These are phyloP conservation scores for Xyrauchen texanus DNA, from an alignment of 2,113 vertebrate genomes.

Conservation along the genomic window DNA sequence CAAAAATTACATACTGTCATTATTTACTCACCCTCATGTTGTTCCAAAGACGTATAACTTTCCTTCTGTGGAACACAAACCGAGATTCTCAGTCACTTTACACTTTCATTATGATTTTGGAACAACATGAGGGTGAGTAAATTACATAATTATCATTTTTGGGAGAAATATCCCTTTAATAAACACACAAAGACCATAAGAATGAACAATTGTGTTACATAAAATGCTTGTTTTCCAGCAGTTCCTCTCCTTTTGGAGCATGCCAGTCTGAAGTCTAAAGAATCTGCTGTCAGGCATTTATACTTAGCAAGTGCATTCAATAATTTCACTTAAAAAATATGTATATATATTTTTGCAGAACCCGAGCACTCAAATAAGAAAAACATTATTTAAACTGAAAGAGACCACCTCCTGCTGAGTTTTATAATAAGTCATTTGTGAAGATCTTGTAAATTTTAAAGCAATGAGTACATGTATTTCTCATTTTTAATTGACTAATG, in stretches of 20 bases:
- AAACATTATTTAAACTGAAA: neutral
- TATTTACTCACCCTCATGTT: no score
- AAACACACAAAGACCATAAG: neutral
- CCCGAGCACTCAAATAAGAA: neutral
- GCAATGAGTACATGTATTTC: neutral
- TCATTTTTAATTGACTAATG: neutral
- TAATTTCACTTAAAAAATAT: neutral
- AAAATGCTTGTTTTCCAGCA: neutral
- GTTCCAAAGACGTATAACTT: no score
- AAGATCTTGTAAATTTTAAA: neutral
- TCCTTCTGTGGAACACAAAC: no score
- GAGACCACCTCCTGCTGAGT: neutral
- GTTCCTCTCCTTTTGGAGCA: neutral
- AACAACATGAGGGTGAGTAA: no score
- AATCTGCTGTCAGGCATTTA: neutral
- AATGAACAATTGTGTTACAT: neutral
- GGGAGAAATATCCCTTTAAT: no score
- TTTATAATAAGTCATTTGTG: neutral
- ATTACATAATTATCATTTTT: no score
- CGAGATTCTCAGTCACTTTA: no score
- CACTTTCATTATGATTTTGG: no score
- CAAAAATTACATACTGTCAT: no score
- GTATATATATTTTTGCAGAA: neutral
- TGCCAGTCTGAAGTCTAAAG: neutral
- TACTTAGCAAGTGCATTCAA: neutral